A percentile compares a stretch with the other conserved stretches of the same genome.
phyloP scores from a whole-genome alignment of 2,113 vertebrate species.

The Cynopterus brachyotis region DNA sequence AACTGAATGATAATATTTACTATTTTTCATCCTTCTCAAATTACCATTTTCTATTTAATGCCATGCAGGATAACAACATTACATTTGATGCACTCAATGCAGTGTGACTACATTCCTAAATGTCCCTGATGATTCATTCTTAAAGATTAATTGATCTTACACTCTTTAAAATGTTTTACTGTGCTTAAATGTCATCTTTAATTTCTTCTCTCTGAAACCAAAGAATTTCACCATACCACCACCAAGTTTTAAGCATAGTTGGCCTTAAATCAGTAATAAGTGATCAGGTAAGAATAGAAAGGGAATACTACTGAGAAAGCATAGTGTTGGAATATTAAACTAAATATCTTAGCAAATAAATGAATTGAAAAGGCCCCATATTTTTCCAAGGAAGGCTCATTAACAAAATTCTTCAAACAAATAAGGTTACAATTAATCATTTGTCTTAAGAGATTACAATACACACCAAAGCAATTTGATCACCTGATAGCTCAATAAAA shows the following conservation, averaged over 20 bases:
- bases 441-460: background rate
- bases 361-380: background rate
- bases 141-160: conserved; percentile 14
- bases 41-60: conserved; percentile 12
- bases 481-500: background rate
- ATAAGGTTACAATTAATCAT: background rate
- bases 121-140: conserved; percentile 2
- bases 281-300: conserved; percentile 13
- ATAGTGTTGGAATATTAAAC: background rate
- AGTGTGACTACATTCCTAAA: conserved; percentile 38
- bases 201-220: background rate
- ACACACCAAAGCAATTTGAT: background rate
- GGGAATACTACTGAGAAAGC: background rate
- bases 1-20: conserved; percentile 42
- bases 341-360: conserved; percentile 19
- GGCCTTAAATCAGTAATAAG: background rate
- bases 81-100: background rate
- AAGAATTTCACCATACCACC: background rate
- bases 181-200: conserved; percentile 45
- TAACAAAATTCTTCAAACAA: conserved; percentile 14
- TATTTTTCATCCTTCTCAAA: background rate
- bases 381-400: background rate
- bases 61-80: background rate
- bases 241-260: background rate
- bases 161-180: conserved; percentile 34